Evolutionary conservation across 2,797 vertebrate genomes (phyloP).

Genomic region (Rhynchonycteris naso): DNA sequence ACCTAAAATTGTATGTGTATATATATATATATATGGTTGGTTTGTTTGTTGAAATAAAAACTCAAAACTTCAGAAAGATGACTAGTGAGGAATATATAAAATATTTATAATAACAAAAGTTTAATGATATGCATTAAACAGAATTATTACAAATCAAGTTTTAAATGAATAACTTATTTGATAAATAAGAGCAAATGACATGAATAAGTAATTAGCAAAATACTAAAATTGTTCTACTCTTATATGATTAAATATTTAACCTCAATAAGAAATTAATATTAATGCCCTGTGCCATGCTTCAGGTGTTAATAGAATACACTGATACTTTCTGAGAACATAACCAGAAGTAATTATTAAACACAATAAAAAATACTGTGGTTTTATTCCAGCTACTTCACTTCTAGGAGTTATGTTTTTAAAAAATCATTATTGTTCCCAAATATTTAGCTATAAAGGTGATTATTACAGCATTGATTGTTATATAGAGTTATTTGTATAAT

Average conservation of each 20-base stretch:
- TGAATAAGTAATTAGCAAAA: neutral
- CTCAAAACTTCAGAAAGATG: constrained; percentile 8
- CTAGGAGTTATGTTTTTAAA: neutral
- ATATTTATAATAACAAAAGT: neutral
- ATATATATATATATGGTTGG: neutral
- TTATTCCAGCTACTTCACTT: neutral
- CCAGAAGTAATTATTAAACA: neutral
- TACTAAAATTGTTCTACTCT: neutral
- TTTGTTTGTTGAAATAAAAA: no score
- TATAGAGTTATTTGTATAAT: neutral
- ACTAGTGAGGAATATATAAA: neutral
- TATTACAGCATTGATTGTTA: neutral
- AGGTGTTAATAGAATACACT: neutral
- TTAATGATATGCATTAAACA: neutral
- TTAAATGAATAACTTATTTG: neutral
- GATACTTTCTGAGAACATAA: neutral
- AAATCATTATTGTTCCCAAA: neutral
- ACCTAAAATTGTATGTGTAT: neutral
- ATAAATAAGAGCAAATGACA: neutral
- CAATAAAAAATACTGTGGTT: neutral
- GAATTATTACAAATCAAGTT: neutral
- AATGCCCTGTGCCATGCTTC: neutral
- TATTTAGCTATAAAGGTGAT: neutral
- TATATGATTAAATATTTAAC: neutral
- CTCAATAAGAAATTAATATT: neutral